Conservation (phyloP, 2,888 invertebrate genomes). For the Clitarchus hookeri region DNA sequence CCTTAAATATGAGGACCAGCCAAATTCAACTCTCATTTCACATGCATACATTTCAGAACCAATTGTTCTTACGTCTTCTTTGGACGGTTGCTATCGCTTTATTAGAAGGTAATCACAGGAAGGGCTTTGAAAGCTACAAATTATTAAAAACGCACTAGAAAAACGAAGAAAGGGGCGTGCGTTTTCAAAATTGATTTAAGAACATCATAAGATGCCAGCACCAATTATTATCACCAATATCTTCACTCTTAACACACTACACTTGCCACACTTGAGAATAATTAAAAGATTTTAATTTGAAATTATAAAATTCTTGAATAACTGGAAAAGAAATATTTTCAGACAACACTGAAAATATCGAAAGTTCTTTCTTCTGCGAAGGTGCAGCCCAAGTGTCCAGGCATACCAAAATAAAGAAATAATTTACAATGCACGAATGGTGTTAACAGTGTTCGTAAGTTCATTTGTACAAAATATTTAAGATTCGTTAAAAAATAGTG, state of each 20-base stretch:
- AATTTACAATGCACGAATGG: constrained; percentile 10
- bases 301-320: background rate
- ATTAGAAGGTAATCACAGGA: background rate
- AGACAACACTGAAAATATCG: background rate
- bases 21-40: background rate
- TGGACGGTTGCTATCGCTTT: constrained; percentile 18
- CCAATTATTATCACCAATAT: background rate
- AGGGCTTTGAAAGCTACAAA: background rate
- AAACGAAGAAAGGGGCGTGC: background rate
- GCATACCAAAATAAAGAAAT: background rate
- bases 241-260: background rate
- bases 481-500: constrained; percentile 24
- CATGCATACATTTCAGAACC: background rate
- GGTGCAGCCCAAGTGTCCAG: background rate
- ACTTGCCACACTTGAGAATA: background rate
- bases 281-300: background rate
- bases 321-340: background rate
- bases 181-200: background rate
- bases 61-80: background rate
- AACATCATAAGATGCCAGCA: background rate
- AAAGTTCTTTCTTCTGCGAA: background rate
- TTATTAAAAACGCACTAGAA: constrained; percentile 2
- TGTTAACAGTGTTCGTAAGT: background rate
- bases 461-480: background rate
- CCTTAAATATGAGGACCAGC: constrained; percentile 19